phyloP scores from a whole-genome alignment of 2,797 vertebrate species.

The Gambelia wislizenii region DNA sequence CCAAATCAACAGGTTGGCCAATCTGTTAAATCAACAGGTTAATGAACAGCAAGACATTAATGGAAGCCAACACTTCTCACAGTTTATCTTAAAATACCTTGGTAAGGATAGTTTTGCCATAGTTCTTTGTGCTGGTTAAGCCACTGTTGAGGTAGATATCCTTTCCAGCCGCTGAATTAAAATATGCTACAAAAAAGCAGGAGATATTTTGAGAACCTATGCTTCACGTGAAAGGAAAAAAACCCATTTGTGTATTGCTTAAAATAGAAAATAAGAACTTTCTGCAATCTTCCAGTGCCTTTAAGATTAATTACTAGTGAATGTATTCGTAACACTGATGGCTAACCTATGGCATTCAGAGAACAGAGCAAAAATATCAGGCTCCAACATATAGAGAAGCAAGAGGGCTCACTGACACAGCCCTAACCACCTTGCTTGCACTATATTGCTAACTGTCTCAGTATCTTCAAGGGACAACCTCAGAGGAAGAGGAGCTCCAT shows the following conservation, averaged over 20 bases:
- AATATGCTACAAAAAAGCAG: conserved; percentile 85
- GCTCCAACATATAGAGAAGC: no score
- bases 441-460: not conserved
- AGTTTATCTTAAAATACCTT: conserved; percentile 82
- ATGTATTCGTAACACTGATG: not conserved
- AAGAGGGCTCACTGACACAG: not conserved
- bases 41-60: not conserved
- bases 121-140: conserved; percentile 98
- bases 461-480: conserved; percentile 9
- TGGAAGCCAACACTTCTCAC: accelerated
- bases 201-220: not conserved
- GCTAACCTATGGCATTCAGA: not conserved
- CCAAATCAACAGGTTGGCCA: no score
- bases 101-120: conserved; percentile 98
- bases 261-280: not conserved
- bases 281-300: not conserved
- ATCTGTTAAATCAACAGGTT: not conserved
- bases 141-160: conserved; percentile 96
- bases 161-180: conserved; percentile 82
- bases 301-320: not conserved
- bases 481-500: not conserved
- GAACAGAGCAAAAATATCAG: not conserved
- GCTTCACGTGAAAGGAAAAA: not conserved
- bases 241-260: not conserved
- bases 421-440: not conserved